A percentile compares a stretch with the other conserved stretches of the same genome.
phyloP scores from a whole-genome alignment of 2,888 invertebrate species.

The Heteropelma amictum region DNA sequence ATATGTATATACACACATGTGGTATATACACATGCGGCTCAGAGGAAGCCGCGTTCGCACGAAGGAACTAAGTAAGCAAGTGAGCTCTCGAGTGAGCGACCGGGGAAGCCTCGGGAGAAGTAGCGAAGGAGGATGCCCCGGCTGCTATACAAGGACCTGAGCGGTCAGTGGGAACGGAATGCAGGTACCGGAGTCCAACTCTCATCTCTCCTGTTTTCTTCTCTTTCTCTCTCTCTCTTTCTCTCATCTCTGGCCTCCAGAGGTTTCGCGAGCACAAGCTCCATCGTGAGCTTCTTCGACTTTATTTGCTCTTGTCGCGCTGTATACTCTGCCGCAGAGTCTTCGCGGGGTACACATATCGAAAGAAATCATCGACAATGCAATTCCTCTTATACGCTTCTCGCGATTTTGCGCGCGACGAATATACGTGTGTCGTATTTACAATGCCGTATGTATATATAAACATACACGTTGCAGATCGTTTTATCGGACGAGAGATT shows the following conservation, averaged over 20 bases:
- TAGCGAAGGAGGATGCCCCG: constrained; percentile 63
- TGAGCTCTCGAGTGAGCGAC: constrained; percentile 48
- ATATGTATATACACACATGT: neutral
- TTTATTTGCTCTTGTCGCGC: constrained; percentile 41
- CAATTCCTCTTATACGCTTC: too few species aligned
- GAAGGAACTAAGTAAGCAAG: constrained; percentile 62
- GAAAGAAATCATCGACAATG: too few species aligned
- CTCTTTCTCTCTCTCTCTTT: constrained; percentile 62
- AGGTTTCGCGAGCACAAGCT: constrained; percentile 42
- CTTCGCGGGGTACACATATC: too few species aligned
- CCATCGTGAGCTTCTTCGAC: constrained; percentile 32
- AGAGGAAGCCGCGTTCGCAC: constrained; percentile 51
- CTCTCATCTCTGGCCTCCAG: constrained; percentile 36
- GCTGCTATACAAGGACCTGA: constrained; percentile 75
- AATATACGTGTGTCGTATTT: too few species aligned
- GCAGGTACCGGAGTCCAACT: constrained; percentile 76
- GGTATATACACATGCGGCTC: constrained; percentile 15
- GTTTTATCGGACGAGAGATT: too few species aligned
- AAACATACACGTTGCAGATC: too few species aligned
- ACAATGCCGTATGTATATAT: too few species aligned
- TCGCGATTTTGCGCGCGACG: too few species aligned
- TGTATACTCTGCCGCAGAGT: too few species aligned
- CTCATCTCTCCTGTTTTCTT: constrained; percentile 62
- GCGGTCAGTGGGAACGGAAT: constrained; percentile 78
- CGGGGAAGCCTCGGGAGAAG: constrained; percentile 50